Evolutionary conservation across 1,140 invertebrate genomes (phyloP).

Genomic region (Tetramorium alpestre): DNA sequence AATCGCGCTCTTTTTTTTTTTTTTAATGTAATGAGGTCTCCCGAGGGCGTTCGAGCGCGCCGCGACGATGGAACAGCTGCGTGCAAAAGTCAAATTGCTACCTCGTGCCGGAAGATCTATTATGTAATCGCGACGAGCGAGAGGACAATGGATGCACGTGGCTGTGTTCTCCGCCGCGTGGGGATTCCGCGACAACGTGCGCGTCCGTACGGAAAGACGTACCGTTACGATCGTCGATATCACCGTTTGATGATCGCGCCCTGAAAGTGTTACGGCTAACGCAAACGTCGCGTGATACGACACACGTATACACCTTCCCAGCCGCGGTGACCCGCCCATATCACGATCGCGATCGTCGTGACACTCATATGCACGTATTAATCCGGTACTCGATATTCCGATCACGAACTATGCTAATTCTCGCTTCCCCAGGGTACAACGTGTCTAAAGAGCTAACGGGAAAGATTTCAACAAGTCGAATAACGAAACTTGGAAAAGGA

Average conservation of each 20-base stretch:
- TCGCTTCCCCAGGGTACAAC: background rate
- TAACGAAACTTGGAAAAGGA: background rate
- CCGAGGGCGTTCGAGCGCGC: background rate
- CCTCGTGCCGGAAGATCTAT: constrained; percentile 18
- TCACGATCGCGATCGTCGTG: constrained; percentile 43
- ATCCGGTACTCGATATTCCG: constrained; percentile 42
- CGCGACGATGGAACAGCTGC: background rate
- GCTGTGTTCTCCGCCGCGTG: background rate
- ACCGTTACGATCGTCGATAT: constrained; percentile 75
- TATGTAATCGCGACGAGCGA: constrained; percentile 17
- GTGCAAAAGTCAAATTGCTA: constrained; percentile 26
- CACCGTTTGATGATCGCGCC: constrained; percentile 68
- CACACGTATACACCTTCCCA: background rate
- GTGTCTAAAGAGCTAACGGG: constrained; percentile 2
- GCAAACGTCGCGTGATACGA: constrained; percentile 35
- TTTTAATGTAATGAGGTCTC: background rate
- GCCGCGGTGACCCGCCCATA: constrained; percentile 13
- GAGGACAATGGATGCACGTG: constrained; percentile 43
- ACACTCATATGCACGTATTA: background rate
- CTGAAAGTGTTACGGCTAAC: constrained; percentile 70
- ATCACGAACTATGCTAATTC: constrained; percentile 66
- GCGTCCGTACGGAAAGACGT: constrained; percentile 43
- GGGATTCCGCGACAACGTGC: constrained; percentile 34
- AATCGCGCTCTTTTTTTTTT: constrained; percentile 38
- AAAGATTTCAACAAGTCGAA: background rate